phyloP scores from a whole-genome alignment of 2,888 invertebrate genomes.

The Adineta ricciae region DNA sequence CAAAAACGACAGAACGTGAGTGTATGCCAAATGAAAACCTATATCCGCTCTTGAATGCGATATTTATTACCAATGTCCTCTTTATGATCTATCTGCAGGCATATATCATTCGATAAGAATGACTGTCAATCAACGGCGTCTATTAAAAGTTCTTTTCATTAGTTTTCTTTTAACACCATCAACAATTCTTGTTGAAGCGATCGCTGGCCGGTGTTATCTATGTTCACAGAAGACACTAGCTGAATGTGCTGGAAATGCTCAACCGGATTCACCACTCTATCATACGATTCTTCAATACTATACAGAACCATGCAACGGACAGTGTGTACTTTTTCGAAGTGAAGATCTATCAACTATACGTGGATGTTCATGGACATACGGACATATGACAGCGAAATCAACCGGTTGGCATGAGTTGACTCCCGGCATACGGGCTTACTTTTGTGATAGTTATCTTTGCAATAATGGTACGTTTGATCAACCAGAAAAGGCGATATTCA shows the following conservation, averaged over 20 bases:
- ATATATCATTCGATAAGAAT: conserved; percentile 5
- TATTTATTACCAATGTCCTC: background rate
- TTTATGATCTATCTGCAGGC: background rate
- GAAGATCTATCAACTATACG: background rate
- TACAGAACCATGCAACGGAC: conserved; percentile 16
- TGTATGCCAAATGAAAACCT: background rate
- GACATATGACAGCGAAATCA: background rate
- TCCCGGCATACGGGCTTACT: background rate
- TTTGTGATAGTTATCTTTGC: background rate
- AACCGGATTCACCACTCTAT: background rate
- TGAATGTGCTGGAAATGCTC: background rate
- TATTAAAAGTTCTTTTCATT: background rate
- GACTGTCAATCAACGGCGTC: background rate
- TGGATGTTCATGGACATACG: conserved; percentile 20
- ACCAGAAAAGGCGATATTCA: background rate
- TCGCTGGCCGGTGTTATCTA: conserved; percentile 12
- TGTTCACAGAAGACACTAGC: background rate
- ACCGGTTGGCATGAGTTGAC: conserved; percentile 1
- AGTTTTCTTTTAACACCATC: background rate
- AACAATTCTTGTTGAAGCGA: background rate
- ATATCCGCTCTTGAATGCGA: background rate
- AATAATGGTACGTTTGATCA: background rate
- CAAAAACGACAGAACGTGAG: background rate
- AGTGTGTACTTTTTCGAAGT: background rate
- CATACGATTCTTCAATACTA: background rate